Percentiles rank a stretch among this genome's conserved stretches.
Evolutionary conservation across 2,797 vertebrate species (phyloP).

Genomic region (Apogon talboti): DNA sequence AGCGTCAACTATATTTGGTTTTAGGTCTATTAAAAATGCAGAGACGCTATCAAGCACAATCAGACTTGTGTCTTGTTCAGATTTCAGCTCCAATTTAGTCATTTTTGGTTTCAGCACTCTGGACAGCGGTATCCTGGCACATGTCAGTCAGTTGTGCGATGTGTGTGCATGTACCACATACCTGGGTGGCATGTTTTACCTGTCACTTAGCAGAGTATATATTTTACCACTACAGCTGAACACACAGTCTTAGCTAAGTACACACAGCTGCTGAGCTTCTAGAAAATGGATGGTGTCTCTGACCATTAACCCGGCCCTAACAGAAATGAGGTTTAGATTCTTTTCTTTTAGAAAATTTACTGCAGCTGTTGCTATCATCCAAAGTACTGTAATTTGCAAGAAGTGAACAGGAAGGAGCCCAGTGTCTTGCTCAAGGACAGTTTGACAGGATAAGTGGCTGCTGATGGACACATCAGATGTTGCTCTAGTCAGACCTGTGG

Average conservation of each 20-base stretch:
- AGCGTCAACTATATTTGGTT: constrained; percentile 15
- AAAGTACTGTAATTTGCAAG: constrained; percentile 60
- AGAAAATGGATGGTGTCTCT: constrained; percentile 47
- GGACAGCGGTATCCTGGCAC: constrained; percentile 67
- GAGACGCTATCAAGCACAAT: neutral
- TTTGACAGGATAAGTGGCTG: constrained; percentile 43
- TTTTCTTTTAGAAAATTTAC: constrained; percentile 39
- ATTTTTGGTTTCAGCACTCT: constrained; percentile 63
- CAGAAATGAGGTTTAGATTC: constrained; percentile 46
- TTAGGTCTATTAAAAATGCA: neutral
- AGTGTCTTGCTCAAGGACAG: constrained; percentile 46
- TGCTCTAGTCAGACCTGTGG: constrained; percentile 56
- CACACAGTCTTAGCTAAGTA: constrained; percentile 46
- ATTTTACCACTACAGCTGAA: constrained; percentile 37
- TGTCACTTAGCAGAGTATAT: constrained; percentile 29
- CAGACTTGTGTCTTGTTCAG: neutral
- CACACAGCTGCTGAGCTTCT: constrained; percentile 57
- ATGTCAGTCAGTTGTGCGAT: neutral
- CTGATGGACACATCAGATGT: constrained; percentile 61
- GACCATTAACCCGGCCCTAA: constrained; percentile 33
- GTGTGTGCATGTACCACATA: constrained; percentile 26
- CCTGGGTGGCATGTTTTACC: constrained; percentile 10
- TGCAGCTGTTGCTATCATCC: constrained; percentile 58
- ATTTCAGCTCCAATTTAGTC: constrained; percentile 2
- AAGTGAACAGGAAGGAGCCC: constrained; percentile 39